Evolutionary conservation across 2,888 invertebrate genomes (phyloP), one percentile per base, ranked within the genome.

Genomic region (Carterocephalus palaemon): DNA sequence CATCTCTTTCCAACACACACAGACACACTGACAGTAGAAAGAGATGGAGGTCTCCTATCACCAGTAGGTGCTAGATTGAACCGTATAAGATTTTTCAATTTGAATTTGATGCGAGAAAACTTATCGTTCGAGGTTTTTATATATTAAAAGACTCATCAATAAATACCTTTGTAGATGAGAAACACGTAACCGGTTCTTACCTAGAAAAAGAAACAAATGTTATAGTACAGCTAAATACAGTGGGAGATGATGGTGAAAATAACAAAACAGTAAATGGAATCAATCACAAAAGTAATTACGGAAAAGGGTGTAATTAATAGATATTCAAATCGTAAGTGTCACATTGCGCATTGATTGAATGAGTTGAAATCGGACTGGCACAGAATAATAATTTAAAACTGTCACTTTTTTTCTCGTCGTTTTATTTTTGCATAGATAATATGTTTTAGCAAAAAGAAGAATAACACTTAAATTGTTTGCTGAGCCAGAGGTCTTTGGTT

Each of bases 51-150:
- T 15, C 32, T 26, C 33, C 38, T 39, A 37, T 45, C 23, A 38
- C 15, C 29, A 46, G 47, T 49, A 49, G 52, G 53, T 52, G 54
- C 53, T 52, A 53, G 52, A 53, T 51, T 53, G 51, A 49, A 48
- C 49, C 48, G 55, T 51, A 55, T 56, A 53, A 51, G 56, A 56
- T 53, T 56, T 54, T 58, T 58, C 57, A 57, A 60, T 60, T 60
- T 57, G 47, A 53, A 54, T 57, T 57, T 52, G 53, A 55, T 54
- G 51, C 52, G 36, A 57, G 50, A 48, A 48, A 47, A 49, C 48
- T 47, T 43, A 49, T 59, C 51, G 49, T 52, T 26, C 37, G 40
- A n/a, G 53, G 48, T 49, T 54, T 56, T 57, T 53, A 51, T 54
- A 54, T 52, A 53, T 47, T 42, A 42, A 53, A 49, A 49, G 47